Evolutionary conservation across 1,140 invertebrate species (phyloP), one percentile per base, ranked within the genome.

Genomic region (Drosophila busckii): DNA sequence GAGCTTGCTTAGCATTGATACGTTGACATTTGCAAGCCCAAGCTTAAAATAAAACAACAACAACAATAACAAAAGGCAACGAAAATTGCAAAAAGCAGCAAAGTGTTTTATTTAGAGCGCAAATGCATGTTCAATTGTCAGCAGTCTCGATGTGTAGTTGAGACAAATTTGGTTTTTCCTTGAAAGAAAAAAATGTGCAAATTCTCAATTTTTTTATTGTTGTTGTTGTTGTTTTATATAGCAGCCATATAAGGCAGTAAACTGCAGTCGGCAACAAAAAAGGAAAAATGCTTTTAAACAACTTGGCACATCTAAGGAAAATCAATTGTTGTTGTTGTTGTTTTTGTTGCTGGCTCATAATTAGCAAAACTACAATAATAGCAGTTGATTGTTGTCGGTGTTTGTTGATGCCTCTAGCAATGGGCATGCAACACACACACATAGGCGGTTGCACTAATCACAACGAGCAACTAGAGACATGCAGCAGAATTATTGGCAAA

Each of bases 351-450:
- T 42, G 50, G 25, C 41, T 49, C 50, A 59, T 56, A 67, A 63
- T 67, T 67, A 67, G 63, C 63, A 52, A 58, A 35, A 23, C 28
- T 13, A 9, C 29, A 26, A 10, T 13, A 40, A 7, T 38, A 38
- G 19, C 41, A 44, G 23, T 17, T 13, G 32, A 28, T 35, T 38
- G 32, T 34, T 34, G 20, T 38, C 34, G 32, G 35, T 20, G 29
- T 13, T 23, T 34, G 34, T 38, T 38, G 25, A 54, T 61, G 54
- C 56, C 62, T n/a, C n/a, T 32, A 65, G 62, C 61, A 61, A 65
- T 65, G 52, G 62, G 42, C 62, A 61, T 61, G 56, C 38, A 54
- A 61, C 55, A n/a, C n/a, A n/a, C n/a, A n/a, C n/a, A n/a, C n/a
- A n/a, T n/a, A n/a, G n/a, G n/a, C n/a, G n/a, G n/a, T n/a, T n/a